phyloP scores from a whole-genome alignment of 2,797 vertebrate genomes.

The Ispidina picta region DNA sequence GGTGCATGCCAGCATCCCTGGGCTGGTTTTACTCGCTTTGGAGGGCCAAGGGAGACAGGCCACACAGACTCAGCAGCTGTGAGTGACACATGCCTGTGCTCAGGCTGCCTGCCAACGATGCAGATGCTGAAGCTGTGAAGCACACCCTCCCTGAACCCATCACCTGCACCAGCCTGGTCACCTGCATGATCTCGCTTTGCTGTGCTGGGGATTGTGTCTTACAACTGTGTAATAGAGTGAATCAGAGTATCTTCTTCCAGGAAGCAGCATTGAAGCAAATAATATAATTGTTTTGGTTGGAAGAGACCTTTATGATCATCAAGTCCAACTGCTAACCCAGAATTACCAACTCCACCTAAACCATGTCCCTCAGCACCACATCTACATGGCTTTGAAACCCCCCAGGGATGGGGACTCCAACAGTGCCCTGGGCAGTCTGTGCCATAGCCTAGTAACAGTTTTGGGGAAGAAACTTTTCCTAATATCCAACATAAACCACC shows the following conservation, averaged over 20 bases:
- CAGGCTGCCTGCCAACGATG: not conserved
- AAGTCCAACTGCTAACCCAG: not conserved
- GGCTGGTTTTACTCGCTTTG: not conserved
- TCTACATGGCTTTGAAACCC: not conserved
- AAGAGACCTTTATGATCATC: not conserved
- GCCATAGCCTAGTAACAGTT: not conserved
- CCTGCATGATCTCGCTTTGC: fast-evolving
- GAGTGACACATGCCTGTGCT: fast-evolving
- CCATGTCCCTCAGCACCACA: not conserved
- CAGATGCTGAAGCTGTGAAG: not conserved
- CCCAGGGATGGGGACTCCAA: not conserved
- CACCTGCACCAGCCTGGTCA: not conserved
- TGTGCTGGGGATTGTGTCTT: not conserved
- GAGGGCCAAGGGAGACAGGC: not conserved
- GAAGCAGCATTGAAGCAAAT: not conserved
- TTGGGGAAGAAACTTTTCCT: not conserved
- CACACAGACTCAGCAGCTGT: fast-evolving
- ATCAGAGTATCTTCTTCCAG: not conserved
- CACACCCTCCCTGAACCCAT: fast-evolving
- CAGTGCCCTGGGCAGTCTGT: not conserved
- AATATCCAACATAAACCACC: not conserved
- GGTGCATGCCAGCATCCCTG: fast-evolving
- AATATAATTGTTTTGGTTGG: not conserved
- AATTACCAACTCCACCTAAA: not conserved
- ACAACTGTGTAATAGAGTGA: not conserved